Base-by-base conservation (phyloP, 1,140 invertebrate species). In the Saccostrea echinata region DNA sequence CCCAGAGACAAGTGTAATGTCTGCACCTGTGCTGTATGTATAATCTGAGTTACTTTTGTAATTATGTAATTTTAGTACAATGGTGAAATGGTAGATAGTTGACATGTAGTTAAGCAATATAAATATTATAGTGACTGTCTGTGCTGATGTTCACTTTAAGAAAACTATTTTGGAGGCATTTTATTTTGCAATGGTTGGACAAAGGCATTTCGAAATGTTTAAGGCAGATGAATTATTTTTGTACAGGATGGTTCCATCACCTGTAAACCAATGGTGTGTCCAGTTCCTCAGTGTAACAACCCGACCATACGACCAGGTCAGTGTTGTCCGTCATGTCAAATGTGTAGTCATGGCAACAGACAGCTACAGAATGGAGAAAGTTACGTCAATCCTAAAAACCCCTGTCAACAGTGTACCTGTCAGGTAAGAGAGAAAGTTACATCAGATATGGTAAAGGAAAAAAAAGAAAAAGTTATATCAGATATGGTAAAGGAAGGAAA, bases 261-360 rank as follows among this genome's bases (percentile, higher is more conserved):
- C 27, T 94, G 94, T 89, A 88, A 90, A 86, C 84, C 81, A 13
- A 89, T 87, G 55, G 81, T 88, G 18, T 94, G 93, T 88, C 86
- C 91, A 0, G 35, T 68, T 0, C 82, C 89, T 0, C 52, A 76
- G 1, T 94, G 94, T 88, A 90, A 87, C 24, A 91, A 94, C 81
- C 93, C 94, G 18, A 92, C 92, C 27, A 88, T 87, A 24, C 83
- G 91, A 21, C 91, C 91, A 9, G 92, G 91, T 11, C 90, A 93
- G 71, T 94, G 94, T 71, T 94, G 94, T 87, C 92, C 94, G 4
- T 90, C 91, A 6, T 94, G 94, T 88, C 87, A 90, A 24, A 91
- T 92, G 90, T 94, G 94, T 89, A 85, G 90, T 61, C 90, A 91
- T 71, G 91, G 94, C 55, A 89, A 89, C 3, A 86, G 91, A n/a